A percentile compares a stretch with the other conserved stretches of the same genome.
These are phyloP conservation scores for Macrosteles quadrilineatus DNA, from an alignment of 1,140 invertebrate genomes.

Conservation along the genomic window DNA sequence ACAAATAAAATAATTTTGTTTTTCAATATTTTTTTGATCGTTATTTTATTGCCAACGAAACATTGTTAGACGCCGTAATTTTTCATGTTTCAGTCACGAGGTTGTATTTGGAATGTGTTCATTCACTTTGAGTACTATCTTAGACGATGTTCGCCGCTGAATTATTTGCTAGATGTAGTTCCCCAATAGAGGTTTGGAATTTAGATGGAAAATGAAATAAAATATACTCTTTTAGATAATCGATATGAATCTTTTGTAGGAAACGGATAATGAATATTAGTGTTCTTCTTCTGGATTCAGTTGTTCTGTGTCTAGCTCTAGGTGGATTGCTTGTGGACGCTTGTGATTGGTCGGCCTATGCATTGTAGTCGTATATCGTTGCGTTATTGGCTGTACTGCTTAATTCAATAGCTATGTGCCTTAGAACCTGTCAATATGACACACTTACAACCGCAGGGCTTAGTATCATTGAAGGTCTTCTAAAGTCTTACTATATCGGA, in stretches of 20 bases:
- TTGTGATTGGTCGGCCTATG: constrained; percentile 17
- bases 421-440: constrained; percentile 2
- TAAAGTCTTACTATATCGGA: no score
- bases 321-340: constrained; percentile 8
- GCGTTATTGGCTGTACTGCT: constrained; percentile 11
- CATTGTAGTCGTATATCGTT: constrained; percentile 6
- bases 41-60: constrained; percentile 14
- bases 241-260: no score
- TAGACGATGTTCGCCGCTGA: not conserved
- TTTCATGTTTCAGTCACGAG: not conserved
- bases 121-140: not conserved
- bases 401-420: constrained; percentile 20
- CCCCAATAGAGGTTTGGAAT: not conserved
- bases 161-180: constrained; percentile 10
- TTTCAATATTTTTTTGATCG: constrained; percentile 7
- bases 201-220: not conserved
- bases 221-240: not conserved
- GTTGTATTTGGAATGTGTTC: constrained; percentile 18
- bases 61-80: not conserved
- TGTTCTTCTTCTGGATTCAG: no score
- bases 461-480: no score
- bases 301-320: constrained; percentile 1
- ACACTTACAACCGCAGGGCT: no score
- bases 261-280: no score
- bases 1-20: constrained; percentile 23